phyloP scores from a whole-genome alignment of 2,888 invertebrate species.

The Watsonalla binaria region DNA sequence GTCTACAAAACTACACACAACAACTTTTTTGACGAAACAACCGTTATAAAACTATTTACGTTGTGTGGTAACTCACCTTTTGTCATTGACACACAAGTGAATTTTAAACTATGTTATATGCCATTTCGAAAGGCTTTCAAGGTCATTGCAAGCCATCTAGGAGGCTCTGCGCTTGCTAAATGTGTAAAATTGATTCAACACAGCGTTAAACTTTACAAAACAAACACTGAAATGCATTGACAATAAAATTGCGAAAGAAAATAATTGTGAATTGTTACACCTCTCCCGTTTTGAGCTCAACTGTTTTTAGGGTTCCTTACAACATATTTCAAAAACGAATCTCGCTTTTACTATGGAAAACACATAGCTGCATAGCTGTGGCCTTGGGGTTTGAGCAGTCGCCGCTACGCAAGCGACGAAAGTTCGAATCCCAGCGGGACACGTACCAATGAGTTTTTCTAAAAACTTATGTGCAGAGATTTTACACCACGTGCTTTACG shows the following conservation, averaged over 20 bases:
- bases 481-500: no score
- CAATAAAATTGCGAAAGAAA: not conserved
- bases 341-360: not conserved
- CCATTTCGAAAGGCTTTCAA: not conserved
- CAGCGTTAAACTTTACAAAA: not conserved
- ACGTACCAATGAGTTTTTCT: not conserved
- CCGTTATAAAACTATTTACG: not conserved
- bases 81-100: not conserved
- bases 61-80: not conserved
- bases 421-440: no score
- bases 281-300: not conserved
- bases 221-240: not conserved
- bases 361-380: no score
- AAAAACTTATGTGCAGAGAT: no score
- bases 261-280: constrained; percentile 1
- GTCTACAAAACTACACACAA: no score
- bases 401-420: no score
- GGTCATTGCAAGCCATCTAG: not conserved
- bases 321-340: not conserved
- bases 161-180: not conserved
- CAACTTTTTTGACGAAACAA: not conserved
- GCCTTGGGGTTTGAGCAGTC: no score
- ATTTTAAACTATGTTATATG: not conserved
- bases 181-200: not conserved
- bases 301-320: not conserved